phyloP scores from a whole-genome alignment of 2,113 vertebrate genomes.

The Tragelaphus imberbis region DNA sequence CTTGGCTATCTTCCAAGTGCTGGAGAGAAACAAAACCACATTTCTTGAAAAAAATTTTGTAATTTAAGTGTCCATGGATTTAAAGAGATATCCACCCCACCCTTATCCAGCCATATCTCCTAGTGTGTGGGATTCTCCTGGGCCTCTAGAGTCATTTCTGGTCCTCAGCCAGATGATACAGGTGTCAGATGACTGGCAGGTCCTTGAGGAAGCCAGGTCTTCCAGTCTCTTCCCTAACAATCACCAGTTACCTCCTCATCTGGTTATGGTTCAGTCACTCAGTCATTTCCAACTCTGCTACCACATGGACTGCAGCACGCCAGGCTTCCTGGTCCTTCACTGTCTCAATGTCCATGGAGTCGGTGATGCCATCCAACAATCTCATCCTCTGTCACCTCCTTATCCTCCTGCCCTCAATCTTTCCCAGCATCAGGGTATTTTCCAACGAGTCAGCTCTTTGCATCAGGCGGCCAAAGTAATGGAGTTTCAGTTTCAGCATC shows the following conservation, averaged over 20 bases:
- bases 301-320: background rate
- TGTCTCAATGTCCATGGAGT: background rate
- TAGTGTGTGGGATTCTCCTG: background rate
- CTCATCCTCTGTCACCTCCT: background rate
- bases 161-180: background rate
- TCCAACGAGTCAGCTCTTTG: background rate
- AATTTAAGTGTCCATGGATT: background rate
- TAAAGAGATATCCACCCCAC: background rate
- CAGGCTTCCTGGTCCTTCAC: background rate
- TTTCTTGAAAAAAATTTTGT: background rate
- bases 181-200: too few relatives aligned
- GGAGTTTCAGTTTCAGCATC: background rate
- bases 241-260: background rate
- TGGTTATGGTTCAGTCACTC: background rate
- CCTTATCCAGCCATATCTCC: accelerated
- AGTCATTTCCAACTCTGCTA: background rate
- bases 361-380: background rate
- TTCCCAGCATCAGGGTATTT: background rate
- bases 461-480: background rate
- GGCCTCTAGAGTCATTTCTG: background rate
- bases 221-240: background rate
- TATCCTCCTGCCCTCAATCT: background rate
- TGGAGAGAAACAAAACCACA: background rate
- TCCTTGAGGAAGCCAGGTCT: background rate
- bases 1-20: background rate